Conservation (phyloP, 2,888 invertebrate species). For the Orthonychiurus folsomi region DNA sequence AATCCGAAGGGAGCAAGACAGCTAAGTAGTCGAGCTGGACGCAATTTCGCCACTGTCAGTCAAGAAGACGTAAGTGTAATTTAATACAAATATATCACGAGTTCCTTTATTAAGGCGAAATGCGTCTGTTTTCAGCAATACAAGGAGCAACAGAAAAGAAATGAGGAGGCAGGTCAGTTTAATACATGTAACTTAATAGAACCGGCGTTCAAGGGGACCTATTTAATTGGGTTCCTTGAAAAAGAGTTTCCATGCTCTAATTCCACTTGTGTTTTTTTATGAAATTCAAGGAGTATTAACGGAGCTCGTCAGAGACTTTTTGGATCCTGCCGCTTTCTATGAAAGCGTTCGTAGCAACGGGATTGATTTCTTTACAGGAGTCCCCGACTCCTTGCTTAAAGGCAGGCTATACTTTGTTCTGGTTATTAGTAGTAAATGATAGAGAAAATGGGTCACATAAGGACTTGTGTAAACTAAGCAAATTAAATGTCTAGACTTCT, state of each 20-base stretch:
- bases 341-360: conserved; percentile 43
- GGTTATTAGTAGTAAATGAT: no score
- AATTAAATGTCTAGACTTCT: conserved; percentile 44
- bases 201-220: no score
- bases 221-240: no score
- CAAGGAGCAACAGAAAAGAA: conserved; percentile 41
- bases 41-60: no score
- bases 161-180: conserved; percentile 44
- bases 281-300: conserved; percentile 45
- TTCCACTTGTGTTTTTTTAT: no score
- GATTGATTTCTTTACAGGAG: conserved; percentile 46
- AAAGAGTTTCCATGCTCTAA: no score
- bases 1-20: no score
- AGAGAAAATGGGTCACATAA: no score
- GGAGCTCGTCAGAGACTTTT: conserved; percentile 45
- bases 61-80: conserved; percentile 5
- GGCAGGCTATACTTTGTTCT: no score
- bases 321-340: conserved; percentile 46
- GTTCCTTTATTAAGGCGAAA: not conserved
- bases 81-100: not conserved
- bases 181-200: no score
- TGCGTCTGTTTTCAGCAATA: conserved; percentile 41
- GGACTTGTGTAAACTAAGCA: no score
- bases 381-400: conserved; percentile 47
- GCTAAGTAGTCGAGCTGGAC: no score